Percentiles rank a stretch among this genome's conserved stretches.
phyloP scores from a whole-genome alignment of 2,113 vertebrate species.

The Gallinago undulata region DNA sequence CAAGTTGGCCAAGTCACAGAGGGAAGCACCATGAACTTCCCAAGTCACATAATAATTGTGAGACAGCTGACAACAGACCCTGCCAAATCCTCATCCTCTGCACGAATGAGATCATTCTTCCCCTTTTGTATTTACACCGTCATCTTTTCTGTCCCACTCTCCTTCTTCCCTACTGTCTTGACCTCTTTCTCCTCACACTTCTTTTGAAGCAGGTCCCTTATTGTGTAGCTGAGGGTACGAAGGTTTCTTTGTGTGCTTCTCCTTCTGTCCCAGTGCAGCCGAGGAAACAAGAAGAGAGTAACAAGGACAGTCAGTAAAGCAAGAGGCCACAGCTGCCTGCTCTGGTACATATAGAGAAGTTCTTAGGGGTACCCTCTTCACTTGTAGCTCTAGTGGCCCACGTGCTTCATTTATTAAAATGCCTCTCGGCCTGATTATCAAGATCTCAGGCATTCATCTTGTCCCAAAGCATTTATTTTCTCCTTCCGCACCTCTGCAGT shows the following conservation, averaged over 20 bases:
- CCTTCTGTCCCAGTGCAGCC: background rate
- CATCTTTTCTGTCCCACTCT: background rate
- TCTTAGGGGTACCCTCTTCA: background rate
- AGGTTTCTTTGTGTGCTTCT: background rate
- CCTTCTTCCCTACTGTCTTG: background rate
- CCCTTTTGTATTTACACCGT: background rate
- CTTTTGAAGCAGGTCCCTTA: background rate
- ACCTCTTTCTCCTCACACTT: background rate
- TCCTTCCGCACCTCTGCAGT: background rate
- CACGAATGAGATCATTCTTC: background rate
- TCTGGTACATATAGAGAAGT: background rate
- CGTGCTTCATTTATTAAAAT: background rate
- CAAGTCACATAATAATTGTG: background rate
- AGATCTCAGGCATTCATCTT: background rate
- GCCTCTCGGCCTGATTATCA: background rate
- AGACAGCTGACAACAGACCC: conserved; percentile 22
- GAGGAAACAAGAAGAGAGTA: background rate
- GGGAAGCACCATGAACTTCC: background rate
- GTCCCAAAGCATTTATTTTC: background rate
- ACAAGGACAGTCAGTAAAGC: background rate
- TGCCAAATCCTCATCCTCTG: background rate
- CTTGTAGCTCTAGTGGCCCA: background rate
- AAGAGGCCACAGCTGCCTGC: background rate
- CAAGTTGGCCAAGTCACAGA: conserved; percentile 10
- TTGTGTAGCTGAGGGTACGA: background rate